phyloP scores from a whole-genome alignment of 2,797 vertebrate genomes.

The Falco berigora region DNA sequence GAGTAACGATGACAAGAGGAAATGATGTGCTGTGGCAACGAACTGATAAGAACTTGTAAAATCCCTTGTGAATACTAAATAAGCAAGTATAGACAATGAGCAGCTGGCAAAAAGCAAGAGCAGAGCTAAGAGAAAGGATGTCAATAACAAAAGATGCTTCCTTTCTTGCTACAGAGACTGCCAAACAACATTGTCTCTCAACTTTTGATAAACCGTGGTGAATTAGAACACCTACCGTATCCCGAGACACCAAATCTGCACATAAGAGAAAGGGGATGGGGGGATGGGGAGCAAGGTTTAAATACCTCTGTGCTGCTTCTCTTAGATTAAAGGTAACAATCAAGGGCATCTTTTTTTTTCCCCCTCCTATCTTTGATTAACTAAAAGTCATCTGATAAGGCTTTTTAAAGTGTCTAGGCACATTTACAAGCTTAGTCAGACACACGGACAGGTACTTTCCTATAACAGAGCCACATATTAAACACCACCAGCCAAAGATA shows the following conservation, averaged over 20 bases:
- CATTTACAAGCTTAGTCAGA: neutral
- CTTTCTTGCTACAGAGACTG: slow-evolving; percentile 66
- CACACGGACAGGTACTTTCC: neutral
- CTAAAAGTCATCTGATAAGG: slow-evolving; percentile 2
- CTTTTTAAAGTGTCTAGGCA: neutral
- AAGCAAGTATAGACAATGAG: slow-evolving; percentile 66
- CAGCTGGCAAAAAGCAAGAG: slow-evolving; percentile 68
- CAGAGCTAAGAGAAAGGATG: slow-evolving; percentile 69
- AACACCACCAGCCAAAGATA: neutral
- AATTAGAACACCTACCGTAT: slow-evolving; percentile 51
- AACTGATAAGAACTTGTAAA: slow-evolving; percentile 66
- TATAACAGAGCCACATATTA: neutral
- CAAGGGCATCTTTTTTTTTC: neutral
- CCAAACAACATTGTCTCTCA: slow-evolving; percentile 62
- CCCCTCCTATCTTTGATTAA: neutral
- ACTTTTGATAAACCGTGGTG: slow-evolving; percentile 46
- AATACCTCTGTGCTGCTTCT: neutral
- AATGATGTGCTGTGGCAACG: slow-evolving; percentile 54
- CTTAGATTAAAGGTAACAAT: neutral
- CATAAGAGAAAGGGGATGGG: neutral
- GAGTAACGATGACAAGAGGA: slow-evolving; percentile 64
- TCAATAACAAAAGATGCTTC: slow-evolving; percentile 72
- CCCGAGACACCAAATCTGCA: neutral
- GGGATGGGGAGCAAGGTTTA: neutral
- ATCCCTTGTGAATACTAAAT: slow-evolving; percentile 62